These are phyloP conservation scores for Spizaetus ornatus DNA, from an alignment of 2,113 vertebrate species.

Conservation along the genomic window DNA sequence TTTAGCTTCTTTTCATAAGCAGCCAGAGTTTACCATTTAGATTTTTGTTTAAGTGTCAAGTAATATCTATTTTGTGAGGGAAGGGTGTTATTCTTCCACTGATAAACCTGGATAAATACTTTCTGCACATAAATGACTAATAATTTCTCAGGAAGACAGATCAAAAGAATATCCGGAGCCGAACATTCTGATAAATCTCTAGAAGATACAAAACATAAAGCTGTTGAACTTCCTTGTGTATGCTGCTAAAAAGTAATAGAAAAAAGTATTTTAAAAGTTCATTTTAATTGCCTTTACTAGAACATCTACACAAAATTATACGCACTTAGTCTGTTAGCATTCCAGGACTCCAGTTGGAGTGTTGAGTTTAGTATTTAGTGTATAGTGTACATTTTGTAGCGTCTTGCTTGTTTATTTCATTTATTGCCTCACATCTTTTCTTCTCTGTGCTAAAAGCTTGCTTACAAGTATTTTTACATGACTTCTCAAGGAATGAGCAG, in stretches of 20 bases:
- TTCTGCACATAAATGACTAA: background rate
- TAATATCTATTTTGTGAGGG: background rate
- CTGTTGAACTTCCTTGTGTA: background rate
- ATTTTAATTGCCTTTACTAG: background rate
- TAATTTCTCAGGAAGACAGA: background rate
- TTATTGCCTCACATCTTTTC: background rate
- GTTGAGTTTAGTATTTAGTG: background rate
- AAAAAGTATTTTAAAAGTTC: background rate
- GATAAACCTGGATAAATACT: background rate
- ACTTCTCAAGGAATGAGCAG: background rate
- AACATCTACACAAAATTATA: background rate
- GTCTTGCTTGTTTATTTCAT: background rate
- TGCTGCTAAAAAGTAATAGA: background rate
- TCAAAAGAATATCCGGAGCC: background rate
- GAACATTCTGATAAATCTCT: background rate
- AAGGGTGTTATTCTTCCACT: background rate
- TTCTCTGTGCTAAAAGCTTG: background rate
- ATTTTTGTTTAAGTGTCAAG: background rate
- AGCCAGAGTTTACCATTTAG: background rate
- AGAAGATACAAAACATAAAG: background rate
- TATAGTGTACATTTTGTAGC: background rate
- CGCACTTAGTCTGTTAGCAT: accelerated
- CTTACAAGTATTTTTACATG: background rate
- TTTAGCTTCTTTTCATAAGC: background rate
- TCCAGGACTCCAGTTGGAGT: background rate